Conservation (phyloP, 1,140 invertebrate genomes). For the Prorops nasuta region DNA sequence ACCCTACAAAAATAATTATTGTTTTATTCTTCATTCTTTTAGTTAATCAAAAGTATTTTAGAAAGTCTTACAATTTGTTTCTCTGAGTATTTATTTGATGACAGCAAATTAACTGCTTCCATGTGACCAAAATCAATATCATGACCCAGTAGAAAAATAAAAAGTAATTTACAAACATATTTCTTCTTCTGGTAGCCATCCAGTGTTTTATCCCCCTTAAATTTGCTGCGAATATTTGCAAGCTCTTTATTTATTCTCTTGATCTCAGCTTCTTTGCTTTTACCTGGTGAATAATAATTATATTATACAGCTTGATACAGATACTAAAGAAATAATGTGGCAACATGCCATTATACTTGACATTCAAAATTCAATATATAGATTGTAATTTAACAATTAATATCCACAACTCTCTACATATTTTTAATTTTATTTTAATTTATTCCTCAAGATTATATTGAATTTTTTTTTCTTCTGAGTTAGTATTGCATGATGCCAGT, state of each 20-base stretch:
- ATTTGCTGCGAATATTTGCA: slow-evolving; percentile 99
- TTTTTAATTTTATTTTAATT: not conserved
- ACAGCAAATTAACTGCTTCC: slow-evolving; percentile 99
- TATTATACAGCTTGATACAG: no score
- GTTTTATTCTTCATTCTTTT: not conserved
- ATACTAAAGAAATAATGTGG: slow-evolving; percentile 29
- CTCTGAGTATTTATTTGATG: slow-evolving; percentile 99
- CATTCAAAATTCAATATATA: not conserved
- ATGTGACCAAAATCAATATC: slow-evolving; percentile 99
- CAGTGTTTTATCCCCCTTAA: slow-evolving; percentile 99
- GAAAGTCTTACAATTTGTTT: slow-evolving; percentile 95
- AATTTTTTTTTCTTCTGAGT: not conserved
- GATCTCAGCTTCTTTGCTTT: slow-evolving; percentile 99
- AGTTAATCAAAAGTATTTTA: not conserved
- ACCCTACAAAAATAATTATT: slow-evolving; percentile 67
- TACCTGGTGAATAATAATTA: slow-evolving; percentile 64
- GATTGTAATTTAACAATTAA: no score
- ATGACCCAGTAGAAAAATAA: slow-evolving; percentile 98
- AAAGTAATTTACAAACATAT: slow-evolving; percentile 99
- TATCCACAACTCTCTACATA: not conserved
- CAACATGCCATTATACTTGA: slow-evolving; percentile 27
- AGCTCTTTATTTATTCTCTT: slow-evolving; percentile 99
- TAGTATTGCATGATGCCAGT: slow-evolving; percentile 14
- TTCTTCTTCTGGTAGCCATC: slow-evolving; percentile 99
- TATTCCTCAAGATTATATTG: not conserved